Conservation (phyloP, 92 coral and sea anemone species). For the Blastomussa wellsi region DNA sequence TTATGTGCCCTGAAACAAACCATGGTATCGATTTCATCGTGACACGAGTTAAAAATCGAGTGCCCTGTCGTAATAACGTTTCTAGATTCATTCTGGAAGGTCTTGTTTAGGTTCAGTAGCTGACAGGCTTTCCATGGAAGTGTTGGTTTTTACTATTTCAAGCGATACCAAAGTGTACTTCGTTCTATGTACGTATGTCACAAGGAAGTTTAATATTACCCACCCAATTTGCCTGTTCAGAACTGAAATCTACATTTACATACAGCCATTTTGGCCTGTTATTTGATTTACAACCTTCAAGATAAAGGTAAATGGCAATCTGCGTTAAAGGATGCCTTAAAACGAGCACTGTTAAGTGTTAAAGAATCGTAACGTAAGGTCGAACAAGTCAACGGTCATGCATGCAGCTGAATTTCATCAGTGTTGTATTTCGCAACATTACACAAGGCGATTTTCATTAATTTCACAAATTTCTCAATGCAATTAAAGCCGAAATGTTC, state of each 20-base stretch:
- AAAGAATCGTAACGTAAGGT: background rate
- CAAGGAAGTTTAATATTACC: background rate
- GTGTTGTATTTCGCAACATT: background rate
- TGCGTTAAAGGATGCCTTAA: background rate
- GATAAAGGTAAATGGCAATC: background rate
- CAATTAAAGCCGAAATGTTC: background rate
- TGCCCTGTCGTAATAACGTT: constrained; percentile 23
- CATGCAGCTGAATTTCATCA: constrained; percentile 1
- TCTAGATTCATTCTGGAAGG: background rate
- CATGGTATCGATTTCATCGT: background rate
- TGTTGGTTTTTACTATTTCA: background rate
- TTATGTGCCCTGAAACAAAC: background rate
- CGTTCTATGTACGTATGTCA: background rate
- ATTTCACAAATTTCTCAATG: background rate
- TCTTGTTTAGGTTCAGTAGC: background rate
- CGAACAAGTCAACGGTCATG: background rate
- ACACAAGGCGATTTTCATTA: background rate
- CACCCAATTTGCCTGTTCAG: background rate
- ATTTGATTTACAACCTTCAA: background rate
- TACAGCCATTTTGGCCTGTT: background rate
- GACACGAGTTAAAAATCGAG: background rate
- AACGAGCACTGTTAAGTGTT: background rate
- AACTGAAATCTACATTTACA: background rate
- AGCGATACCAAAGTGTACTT: background rate
- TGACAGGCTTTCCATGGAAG: background rate